Evolutionary conservation across 2,113 vertebrate genomes (phyloP), one percentile per base, ranked within the genome.

Genomic region (Callopanchax toddi): DNA sequence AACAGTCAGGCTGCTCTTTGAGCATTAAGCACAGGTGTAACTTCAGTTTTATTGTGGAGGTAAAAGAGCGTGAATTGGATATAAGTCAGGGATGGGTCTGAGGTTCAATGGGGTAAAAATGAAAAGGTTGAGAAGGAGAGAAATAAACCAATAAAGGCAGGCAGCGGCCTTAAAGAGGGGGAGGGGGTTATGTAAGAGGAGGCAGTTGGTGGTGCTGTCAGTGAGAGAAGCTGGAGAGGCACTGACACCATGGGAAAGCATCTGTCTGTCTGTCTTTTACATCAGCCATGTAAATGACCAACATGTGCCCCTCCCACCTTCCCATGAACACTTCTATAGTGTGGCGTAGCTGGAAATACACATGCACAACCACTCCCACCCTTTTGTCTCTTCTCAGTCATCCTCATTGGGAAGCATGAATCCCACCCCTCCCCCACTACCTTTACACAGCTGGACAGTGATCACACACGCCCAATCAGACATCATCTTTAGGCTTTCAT

Each of bases 171-270:
- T 58, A 74, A 79, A 77, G 81, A 84, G 83, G 76, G 85, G 87
- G 74, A 76, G 82, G 88, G 79, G 86, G 80, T 91, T 92, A 91
- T 81, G 81, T 92, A 93, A 93, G 91, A 91, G 76, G 82, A 90
- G 89, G 81, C 85, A 86, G 85, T 89, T 87, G 86, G 81, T 87
- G 77, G 66, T 78, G 80, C 85, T 80, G 83, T 83, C 80, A 86
- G 84, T 81, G 78, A 78, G 78, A 73, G 77, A 73, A 78, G 67
- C 64, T 56, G 60, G 62, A 75, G 60, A 84, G 78, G 73, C 67
- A 55, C 67, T 83, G 83, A 82, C 87, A 86, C 83, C 56, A 71
- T 74, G 68, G 86, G 86, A 76, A 68, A 86, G 86, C 86, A 85
- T 87, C 88, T 90, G 84, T 83, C 86, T 71, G 62, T 75, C 60